A percentile compares a stretch with the other conserved stretches of the same genome.
These are phyloP conservation scores for Chrysolina oricalcia DNA, from an alignment of 2,888 invertebrate species.

Conservation along the genomic window DNA sequence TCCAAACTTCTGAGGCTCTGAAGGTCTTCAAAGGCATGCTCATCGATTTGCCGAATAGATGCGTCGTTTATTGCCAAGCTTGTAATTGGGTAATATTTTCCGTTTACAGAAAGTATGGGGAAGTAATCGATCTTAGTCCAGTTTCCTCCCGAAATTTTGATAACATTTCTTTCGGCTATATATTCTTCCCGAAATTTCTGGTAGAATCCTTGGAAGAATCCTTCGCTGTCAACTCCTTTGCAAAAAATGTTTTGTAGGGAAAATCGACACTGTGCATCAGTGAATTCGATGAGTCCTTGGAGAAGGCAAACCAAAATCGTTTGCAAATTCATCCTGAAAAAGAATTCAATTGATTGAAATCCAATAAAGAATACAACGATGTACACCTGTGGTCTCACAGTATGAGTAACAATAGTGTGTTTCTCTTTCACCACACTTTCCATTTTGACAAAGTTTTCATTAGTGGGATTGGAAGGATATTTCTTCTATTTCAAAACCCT, in stretches of 20 bases:
- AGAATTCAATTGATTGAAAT: background rate
- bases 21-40: constrained; percentile 31
- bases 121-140: constrained; percentile 18
- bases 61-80: constrained; percentile 28
- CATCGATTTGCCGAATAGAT: constrained; percentile 8
- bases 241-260: background rate
- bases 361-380: too few species aligned
- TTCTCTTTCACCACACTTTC: too few species aligned
- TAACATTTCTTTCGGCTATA: background rate
- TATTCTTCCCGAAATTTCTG: background rate
- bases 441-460: too few species aligned
- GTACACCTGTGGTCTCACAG: too few species aligned
- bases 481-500: too few species aligned
- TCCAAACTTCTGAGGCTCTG: constrained; percentile 22
- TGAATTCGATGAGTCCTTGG: background rate
- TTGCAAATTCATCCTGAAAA: constrained; percentile 14
- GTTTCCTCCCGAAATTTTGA: background rate
- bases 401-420: too few species aligned
- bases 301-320: background rate
- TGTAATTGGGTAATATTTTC: background rate
- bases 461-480: too few species aligned
- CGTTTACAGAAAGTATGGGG: background rate
- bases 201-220: constrained; percentile 6
- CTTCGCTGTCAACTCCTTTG: constrained; percentile 6
- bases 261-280: background rate